phyloP scores from a whole-genome alignment of 2,888 invertebrate species.

The Acheta domesticus region DNA sequence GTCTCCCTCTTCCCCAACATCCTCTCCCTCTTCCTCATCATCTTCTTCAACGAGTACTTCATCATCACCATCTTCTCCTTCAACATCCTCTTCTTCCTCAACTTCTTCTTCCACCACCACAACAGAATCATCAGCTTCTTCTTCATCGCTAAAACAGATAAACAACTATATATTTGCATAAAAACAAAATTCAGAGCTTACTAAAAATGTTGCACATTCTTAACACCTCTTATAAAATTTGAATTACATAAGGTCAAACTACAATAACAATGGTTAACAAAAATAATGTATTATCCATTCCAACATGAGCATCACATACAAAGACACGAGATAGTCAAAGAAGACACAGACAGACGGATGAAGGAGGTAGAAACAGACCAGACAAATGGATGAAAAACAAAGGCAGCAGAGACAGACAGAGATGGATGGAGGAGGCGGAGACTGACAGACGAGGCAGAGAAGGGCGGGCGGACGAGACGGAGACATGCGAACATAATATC shows the following conservation, averaged over 20 bases:
- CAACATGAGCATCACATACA: no score
- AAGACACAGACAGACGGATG: no score
- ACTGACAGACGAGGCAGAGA: no score
- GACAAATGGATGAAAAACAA: no score
- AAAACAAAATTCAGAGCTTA: no score
- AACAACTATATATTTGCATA: not conserved
- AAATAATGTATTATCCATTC: not conserved
- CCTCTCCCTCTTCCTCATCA: constrained; percentile 35
- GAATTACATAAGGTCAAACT: not conserved
- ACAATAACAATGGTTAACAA: not conserved
- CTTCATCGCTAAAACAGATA: constrained; percentile 30
- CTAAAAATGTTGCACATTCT: not conserved
- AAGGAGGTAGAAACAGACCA: no score
- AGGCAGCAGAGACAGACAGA: no score
- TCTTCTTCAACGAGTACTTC: constrained; percentile 34
- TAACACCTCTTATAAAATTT: not conserved
- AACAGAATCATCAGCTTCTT: constrained; percentile 32
- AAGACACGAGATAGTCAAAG: no score
- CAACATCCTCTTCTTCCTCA: constrained; percentile 33
- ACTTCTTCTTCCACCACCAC: constrained; percentile 32
- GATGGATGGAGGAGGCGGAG: no score
- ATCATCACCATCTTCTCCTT: constrained; percentile 35
- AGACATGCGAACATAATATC: no score
- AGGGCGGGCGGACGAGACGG: no score
- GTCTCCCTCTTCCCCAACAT: constrained; percentile 36